A percentile compares a stretch with the other conserved stretches of the same genome.
These are phyloP conservation scores for Cydia strobilella DNA, from an alignment of 1,140 invertebrate species.

Conservation along the genomic window DNA sequence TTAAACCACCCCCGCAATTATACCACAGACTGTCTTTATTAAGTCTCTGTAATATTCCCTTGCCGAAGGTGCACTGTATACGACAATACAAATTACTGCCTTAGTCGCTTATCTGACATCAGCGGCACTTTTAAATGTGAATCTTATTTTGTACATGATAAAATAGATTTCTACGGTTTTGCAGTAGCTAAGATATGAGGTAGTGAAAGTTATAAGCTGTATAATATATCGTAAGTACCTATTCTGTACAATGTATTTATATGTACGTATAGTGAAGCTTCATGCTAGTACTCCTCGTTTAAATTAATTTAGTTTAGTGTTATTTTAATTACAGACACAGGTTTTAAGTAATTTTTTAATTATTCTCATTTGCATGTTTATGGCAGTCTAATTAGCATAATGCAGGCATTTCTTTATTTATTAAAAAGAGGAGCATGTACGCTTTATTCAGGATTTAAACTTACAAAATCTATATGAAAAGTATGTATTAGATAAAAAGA, in stretches of 20 bases:
- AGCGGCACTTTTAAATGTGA: neutral
- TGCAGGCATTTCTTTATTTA: neutral
- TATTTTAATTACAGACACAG: neutral
- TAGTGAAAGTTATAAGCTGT: neutral
- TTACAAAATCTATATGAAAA: no score
- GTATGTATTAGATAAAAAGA: no score
- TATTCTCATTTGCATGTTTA: neutral
- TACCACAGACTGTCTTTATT: conserved; percentile 49
- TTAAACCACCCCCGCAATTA: conserved; percentile 53
- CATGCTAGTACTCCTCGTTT: neutral
- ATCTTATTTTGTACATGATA: neutral
- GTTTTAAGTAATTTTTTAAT: neutral
- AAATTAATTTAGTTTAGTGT: neutral
- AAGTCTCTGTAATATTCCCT: conserved; percentile 28
- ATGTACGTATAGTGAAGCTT: neutral
- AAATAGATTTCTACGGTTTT: neutral
- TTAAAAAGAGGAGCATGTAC: neutral
- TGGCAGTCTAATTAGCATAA: neutral
- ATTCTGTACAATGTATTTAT: neutral
- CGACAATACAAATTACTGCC: neutral
- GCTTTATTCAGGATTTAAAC: no score
- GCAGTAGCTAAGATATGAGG: neutral
- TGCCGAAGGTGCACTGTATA: neutral
- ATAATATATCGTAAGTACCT: no score
- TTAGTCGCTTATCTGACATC: neutral